These are phyloP conservation scores for Pagrus major DNA, from an alignment of 2,113 vertebrate genomes.

Conservation along the genomic window DNA sequence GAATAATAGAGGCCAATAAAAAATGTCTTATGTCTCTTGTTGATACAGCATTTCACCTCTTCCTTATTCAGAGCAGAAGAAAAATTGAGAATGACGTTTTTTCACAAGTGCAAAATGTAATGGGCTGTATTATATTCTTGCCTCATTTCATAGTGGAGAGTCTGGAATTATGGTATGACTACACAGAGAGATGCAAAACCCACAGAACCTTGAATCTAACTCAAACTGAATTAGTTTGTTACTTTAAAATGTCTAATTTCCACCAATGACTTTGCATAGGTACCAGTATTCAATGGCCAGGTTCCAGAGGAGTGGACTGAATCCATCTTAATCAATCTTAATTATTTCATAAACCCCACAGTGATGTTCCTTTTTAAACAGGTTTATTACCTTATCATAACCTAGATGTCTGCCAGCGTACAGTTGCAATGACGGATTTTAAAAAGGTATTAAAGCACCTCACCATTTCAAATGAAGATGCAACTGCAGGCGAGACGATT, in stretches of 20 bases:
- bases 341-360: too few relatives aligned
- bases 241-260: not conserved
- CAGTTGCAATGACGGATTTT: slow-evolving; percentile 4
- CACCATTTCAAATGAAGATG: slow-evolving; percentile 19
- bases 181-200: slow-evolving; percentile 8
- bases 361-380: not conserved
- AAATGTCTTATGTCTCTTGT: slow-evolving; percentile 10
- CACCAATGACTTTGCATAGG: not conserved
- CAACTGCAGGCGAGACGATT: slow-evolving; percentile 6
- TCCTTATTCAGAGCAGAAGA: not conserved
- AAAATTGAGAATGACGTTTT: not conserved
- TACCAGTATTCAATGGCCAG: too few relatives aligned
- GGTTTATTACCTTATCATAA: not conserved
- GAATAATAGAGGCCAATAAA: slow-evolving; percentile 11
- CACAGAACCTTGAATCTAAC: not conserved
- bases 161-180: not conserved
- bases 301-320: too few relatives aligned
- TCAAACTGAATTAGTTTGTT: not conserved
- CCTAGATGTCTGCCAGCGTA: not conserved
- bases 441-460: slow-evolving; percentile 13
- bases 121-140: slow-evolving; percentile 14
- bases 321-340: too few relatives aligned
- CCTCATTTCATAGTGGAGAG: slow-evolving; percentile 14
- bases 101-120: slow-evolving; percentile 3
- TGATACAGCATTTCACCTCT: not conserved